Conservation (phyloP, 2,797 vertebrate species). For the Nannoperca obscura region DNA sequence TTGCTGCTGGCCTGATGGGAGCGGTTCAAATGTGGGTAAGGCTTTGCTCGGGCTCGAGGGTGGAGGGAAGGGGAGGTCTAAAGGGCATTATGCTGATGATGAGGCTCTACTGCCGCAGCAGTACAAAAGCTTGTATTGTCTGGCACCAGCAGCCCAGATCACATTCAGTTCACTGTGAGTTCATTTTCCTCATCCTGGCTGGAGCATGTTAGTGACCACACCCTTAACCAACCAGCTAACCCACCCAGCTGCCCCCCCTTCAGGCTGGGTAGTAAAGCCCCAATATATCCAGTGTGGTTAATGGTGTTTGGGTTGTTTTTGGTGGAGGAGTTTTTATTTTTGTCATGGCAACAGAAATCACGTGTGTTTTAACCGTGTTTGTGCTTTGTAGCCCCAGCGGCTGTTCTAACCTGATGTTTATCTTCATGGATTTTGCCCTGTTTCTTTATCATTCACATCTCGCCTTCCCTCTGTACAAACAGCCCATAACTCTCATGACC, state of each 20-base stretch:
- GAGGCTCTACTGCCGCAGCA: constrained; percentile 62
- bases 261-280: constrained; percentile 1
- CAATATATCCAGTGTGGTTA: neutral
- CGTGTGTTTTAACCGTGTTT: constrained; percentile 6
- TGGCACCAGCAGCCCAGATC: constrained; percentile 72
- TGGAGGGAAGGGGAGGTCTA: constrained; percentile 62
- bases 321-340: neutral
- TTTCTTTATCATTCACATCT: constrained; percentile 49
- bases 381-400: constrained; percentile 29
- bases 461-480: constrained; percentile 62
- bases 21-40: constrained; percentile 38
- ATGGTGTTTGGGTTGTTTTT: constrained; percentile 3
- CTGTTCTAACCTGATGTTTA: constrained; percentile 46
- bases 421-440: constrained; percentile 29
- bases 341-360: constrained; percentile 16
- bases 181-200: constrained; percentile 76
- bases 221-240: constrained; percentile 44
- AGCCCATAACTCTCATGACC: constrained; percentile 77
- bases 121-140: constrained; percentile 83
- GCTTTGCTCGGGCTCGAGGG: constrained; percentile 34
- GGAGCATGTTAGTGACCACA: constrained; percentile 58
- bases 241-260: constrained; percentile 7
- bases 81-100: constrained; percentile 79
- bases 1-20: constrained; percentile 14
- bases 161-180: constrained; percentile 79